Evolutionary conservation across 2,797 vertebrate genomes (phyloP), one percentile per base, ranked within the genome.

Genomic region (Paratrypauchen microcephalus): DNA sequence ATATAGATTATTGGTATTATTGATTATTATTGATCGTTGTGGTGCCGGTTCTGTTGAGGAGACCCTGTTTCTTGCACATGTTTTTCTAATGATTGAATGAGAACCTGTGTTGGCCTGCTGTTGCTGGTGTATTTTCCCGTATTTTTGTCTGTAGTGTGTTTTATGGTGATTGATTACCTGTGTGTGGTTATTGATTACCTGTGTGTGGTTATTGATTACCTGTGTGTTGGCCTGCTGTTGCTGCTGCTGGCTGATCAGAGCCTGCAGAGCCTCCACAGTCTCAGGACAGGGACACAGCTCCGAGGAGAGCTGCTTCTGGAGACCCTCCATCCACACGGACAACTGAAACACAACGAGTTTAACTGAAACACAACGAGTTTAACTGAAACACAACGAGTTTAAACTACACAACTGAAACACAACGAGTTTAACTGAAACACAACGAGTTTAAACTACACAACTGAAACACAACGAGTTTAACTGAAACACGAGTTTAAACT

Each of bases 311-410:
- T 97, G 95, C 90, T 98, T 99, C 93, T 99, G 97, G 58, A 99
- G 93, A 72, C 98, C 97, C 78, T 99, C 97, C 97, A 99, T 98
- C 97, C 97, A 99, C 58, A 92, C 96, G 68, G 97, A 98, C 70
- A 99, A 86, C 97, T 99, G 69, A 2, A 41, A 41, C 39, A 41
- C 2, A 41, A n/a, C n/a, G n/a, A n/a, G n/a, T n/a, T n/a, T 11
- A 41, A 41, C 39, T 41, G 39, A 41, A 3, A 41, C 30, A 39
- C 2, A 41, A 41, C 39, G n/a, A n/a, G n/a, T n/a, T n/a, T n/a
- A n/a, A n/a, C n/a, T n/a, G n/a, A n/a, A n/a, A n/a, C n/a, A 41
- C 39, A 12, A 41, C 39, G 12, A 2, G 11, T 12, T 2, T 6
- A 12, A 41, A 41, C 39, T 12, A 41, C 2, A 12, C 39, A 41